phyloP scores from a whole-genome alignment of 2,113 vertebrate species.

The Leucoraja erinaceus region DNA sequence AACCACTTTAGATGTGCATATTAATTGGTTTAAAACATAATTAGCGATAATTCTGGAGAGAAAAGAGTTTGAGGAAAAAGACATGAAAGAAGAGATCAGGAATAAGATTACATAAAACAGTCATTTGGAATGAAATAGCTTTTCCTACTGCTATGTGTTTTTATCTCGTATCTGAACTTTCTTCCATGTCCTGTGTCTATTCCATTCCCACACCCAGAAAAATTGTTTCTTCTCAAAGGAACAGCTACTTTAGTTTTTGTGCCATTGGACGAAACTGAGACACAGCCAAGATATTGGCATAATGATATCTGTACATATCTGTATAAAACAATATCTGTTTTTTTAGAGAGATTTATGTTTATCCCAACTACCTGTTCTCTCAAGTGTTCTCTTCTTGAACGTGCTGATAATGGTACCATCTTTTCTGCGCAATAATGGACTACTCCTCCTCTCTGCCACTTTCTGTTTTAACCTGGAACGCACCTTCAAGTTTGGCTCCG shows the following conservation, averaged over 20 bases:
- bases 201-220: background rate
- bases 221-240: background rate
- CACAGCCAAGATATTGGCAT: background rate
- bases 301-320: background rate
- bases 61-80: background rate
- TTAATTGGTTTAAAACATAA: background rate
- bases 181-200: background rate
- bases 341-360: background rate
- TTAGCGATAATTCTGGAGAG: background rate
- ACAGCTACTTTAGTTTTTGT: background rate
- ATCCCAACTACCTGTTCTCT: conserved; percentile 33
- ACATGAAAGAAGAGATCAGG: background rate
- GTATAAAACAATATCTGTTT: background rate
- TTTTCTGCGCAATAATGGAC: conserved; percentile 35
- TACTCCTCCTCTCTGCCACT: conserved; percentile 38
- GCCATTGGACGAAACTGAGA: background rate
- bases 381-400: conserved; percentile 36
- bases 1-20: too few relatives aligned
- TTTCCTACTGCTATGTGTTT: background rate
- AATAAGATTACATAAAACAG: background rate
- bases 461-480: conserved; percentile 38
- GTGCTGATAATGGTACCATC: conserved; percentile 37
- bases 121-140: background rate
- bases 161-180: background rate
- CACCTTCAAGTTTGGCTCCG: conserved; percentile 37